Conservation (phyloP, 1,140 invertebrate genomes). For the Rhagoletis zephyria region DNA sequence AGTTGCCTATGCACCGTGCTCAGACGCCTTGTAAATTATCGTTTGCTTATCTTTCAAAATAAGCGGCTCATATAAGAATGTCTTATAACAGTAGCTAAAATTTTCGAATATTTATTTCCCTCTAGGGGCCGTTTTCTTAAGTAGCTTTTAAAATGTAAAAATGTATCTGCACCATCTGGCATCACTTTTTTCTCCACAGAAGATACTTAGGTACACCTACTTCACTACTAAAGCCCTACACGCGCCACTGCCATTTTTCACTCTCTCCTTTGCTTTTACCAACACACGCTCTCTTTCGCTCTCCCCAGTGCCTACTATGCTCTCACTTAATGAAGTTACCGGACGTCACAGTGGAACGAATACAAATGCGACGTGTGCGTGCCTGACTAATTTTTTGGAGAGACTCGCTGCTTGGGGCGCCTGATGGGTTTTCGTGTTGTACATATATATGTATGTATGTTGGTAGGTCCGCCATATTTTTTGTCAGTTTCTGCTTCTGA, state of each 20-base stretch:
- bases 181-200: neutral
- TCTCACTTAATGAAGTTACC: constrained; percentile 41
- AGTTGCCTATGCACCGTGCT: too few species aligned
- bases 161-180: neutral
- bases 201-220: neutral
- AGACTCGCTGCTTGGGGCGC: neutral
- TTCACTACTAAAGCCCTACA: neutral
- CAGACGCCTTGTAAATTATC: too few species aligned
- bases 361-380: constrained; percentile 41
- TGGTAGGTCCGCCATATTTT: neutral
- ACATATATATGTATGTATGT: neutral
- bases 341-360: neutral
- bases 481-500: constrained; percentile 16
- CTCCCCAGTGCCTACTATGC: neutral
- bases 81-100: too few species aligned
- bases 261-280: neutral
- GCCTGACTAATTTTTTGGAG: constrained; percentile 10
- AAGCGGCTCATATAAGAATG: too few species aligned
- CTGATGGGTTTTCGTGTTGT: neutral
- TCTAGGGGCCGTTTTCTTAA: too few species aligned
- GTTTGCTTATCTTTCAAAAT: too few species aligned
- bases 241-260: neutral
- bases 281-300: neutral
- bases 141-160: too few species aligned
- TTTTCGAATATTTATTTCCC: too few species aligned